Conservation (phyloP, 2,888 invertebrate genomes). For the Fragum whitleyi region DNA sequence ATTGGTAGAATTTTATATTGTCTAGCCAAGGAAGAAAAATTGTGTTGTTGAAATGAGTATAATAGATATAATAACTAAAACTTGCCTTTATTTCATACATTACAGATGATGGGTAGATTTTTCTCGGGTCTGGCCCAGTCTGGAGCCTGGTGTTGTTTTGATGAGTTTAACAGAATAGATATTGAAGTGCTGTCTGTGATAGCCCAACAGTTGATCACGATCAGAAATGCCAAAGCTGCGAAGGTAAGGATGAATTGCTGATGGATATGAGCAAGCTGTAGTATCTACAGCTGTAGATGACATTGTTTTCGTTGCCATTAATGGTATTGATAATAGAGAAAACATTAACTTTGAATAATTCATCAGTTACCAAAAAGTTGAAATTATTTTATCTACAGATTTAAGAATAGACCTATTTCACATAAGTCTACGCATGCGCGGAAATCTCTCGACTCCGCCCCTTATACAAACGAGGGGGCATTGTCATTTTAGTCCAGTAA, state of each 20-base stretch:
- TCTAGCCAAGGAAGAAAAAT: no score
- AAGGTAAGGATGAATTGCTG: conserved; percentile 86
- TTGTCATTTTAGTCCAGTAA: no score
- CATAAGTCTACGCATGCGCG: no score
- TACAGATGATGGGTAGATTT: conserved; percentile 95
- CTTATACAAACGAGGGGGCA: no score
- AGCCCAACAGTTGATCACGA: conserved; percentile 95
- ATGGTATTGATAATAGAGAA: neutral
- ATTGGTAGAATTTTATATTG: no score
- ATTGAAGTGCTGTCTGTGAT: conserved; percentile 96
- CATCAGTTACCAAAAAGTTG: neutral
- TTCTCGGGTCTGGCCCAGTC: conserved; percentile 95
- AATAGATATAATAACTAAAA: no score
- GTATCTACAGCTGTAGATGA: neutral
- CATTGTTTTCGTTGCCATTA: no score
- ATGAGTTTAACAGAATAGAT: conserved; percentile 96
- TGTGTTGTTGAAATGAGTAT: no score
- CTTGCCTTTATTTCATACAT: neutral
- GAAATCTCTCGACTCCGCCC: no score
- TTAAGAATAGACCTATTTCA: no score
- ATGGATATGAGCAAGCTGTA: neutral
- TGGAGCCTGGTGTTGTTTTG: conserved; percentile 97
- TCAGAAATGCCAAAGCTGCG: conserved; percentile 93
- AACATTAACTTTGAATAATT: neutral
- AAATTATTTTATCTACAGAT: no score